Conservation (phyloP, 2,113 vertebrate genomes). For the Tyto alba region DNA sequence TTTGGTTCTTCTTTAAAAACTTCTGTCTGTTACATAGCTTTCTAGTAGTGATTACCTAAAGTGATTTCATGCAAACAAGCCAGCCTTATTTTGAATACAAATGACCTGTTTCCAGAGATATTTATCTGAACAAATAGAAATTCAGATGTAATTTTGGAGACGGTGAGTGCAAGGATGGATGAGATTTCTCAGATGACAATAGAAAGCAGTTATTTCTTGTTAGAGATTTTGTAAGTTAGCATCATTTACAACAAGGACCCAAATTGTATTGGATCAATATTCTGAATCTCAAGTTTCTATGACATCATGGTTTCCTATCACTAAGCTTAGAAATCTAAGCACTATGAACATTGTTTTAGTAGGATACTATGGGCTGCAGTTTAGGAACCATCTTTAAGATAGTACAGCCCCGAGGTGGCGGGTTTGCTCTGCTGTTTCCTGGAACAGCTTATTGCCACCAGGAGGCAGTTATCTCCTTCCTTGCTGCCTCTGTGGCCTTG, state of each 20-base stretch:
- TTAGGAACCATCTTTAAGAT: background rate
- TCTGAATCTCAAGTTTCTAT: background rate
- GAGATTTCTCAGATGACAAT: background rate
- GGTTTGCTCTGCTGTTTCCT: background rate
- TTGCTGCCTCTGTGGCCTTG: background rate
- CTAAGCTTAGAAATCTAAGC: background rate
- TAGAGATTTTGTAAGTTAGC: background rate
- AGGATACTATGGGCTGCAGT: background rate
- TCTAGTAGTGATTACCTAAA: background rate
- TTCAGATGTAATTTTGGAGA: background rate
- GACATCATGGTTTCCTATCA: background rate
- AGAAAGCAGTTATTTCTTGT: background rate
- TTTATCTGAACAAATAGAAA: background rate
- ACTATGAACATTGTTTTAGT: accelerated
- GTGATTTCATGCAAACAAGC: background rate
- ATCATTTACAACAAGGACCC: background rate
- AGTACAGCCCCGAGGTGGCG: too few relatives aligned
- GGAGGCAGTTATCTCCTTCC: background rate
- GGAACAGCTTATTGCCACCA: background rate
- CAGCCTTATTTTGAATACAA: background rate
- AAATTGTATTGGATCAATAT: background rate
- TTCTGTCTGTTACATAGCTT: background rate
- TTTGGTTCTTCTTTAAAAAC: background rate
- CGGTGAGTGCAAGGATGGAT: background rate
- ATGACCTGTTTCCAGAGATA: background rate